A percentile compares a stretch with the other conserved stretches of the same genome.
Conservation (phyloP, 2,797 vertebrate species). For the Helicolenus hilgendorfi region DNA sequence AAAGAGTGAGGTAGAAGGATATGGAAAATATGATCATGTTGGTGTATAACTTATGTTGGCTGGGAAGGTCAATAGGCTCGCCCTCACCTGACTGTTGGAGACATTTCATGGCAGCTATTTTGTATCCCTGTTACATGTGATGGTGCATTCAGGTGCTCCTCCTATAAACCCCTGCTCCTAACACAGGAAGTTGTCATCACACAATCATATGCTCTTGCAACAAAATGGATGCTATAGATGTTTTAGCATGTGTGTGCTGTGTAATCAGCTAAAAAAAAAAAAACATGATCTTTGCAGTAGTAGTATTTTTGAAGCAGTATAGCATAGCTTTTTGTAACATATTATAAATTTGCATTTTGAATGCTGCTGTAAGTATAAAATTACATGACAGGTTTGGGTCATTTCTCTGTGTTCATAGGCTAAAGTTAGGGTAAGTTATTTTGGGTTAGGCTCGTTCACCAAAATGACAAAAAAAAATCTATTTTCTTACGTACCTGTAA, state of each 20-base stretch:
- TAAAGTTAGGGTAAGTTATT: neutral
- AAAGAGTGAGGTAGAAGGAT: neutral
- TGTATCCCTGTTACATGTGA: neutral
- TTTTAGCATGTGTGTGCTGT: neutral
- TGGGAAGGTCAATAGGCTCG: neutral
- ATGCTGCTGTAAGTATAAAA: neutral
- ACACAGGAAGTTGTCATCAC: neutral
- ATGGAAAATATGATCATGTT: neutral
- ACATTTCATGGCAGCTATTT: neutral
- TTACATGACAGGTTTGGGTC: neutral
- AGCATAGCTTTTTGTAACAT: neutral
- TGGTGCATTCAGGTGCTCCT: constrained; percentile 39
- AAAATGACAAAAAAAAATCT: neutral
- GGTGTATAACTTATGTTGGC: neutral
- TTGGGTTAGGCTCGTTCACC: neutral
- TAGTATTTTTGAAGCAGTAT: neutral
- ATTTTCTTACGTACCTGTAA: neutral
- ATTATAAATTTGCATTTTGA: neutral
- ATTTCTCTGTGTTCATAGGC: neutral
- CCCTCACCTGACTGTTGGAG: neutral
- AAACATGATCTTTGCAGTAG: neutral
- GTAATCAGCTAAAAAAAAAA: neutral
- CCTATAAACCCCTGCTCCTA: neutral
- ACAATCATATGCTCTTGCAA: neutral
- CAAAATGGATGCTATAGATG: constrained; percentile 30